These are phyloP conservation scores for Aporrectodea caliginosa DNA, from an alignment of 1,140 invertebrate genomes.

Conservation along the genomic window DNA sequence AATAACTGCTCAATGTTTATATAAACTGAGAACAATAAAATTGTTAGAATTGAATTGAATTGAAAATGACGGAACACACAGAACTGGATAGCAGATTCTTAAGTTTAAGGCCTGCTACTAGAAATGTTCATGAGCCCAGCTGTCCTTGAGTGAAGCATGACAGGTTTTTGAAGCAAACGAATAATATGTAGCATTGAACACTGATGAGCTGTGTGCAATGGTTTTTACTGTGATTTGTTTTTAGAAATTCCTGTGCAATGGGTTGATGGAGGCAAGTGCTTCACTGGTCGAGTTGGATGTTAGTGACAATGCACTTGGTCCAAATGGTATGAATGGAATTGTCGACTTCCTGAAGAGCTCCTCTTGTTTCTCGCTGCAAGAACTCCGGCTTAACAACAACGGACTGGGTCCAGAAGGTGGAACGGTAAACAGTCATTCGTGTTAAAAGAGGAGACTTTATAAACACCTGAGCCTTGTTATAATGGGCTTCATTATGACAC, in stretches of 20 bases:
- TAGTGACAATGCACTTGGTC: constrained; percentile 97
- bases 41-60: too few relatives aligned
- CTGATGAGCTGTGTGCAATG: too few relatives aligned
- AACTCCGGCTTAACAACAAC: constrained; percentile 87
- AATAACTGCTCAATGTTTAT: too few relatives aligned
- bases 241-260: constrained; percentile 72
- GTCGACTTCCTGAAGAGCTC: constrained; percentile 77
- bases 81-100: too few relatives aligned
- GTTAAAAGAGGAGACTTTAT: background rate
- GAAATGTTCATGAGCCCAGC: too few relatives aligned
- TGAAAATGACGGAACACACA: too few relatives aligned
- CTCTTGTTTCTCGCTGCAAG: constrained; percentile 74
- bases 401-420: constrained; percentile 88
- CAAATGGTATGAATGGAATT: constrained; percentile 85
- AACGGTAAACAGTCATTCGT: constrained; percentile 55
- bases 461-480: background rate
- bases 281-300: constrained; percentile 81
- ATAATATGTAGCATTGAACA: too few relatives aligned
- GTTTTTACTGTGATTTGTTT: too few relatives aligned
- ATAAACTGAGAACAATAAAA: too few relatives aligned
- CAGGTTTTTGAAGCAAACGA: too few relatives aligned
- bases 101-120: too few relatives aligned
- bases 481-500: background rate
- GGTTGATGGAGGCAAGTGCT: constrained; percentile 74
- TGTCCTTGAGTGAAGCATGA: too few relatives aligned